Evolutionary conservation across 2,113 vertebrate genomes (phyloP).

Genomic region (Neodontobutis hainanensis): DNA sequence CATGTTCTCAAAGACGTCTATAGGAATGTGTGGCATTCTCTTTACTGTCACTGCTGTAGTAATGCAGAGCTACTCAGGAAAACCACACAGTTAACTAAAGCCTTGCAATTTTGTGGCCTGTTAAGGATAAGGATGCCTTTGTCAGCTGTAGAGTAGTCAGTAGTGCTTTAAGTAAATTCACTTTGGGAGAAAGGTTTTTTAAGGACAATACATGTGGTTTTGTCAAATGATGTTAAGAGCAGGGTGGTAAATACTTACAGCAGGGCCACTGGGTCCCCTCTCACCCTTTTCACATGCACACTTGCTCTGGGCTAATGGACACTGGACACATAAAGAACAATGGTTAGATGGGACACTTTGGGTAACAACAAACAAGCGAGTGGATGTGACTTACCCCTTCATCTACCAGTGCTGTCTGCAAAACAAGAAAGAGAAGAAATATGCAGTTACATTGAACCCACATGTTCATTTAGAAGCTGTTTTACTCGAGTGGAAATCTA

Average conservation of each 20-base stretch:
- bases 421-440: constrained; percentile 33
- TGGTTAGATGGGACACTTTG: constrained; percentile 12
- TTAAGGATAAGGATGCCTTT: constrained; percentile 39
- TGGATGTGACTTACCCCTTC: constrained; percentile 80
- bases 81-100: constrained; percentile 42
- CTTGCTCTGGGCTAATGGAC: constrained; percentile 69
- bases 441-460: constrained; percentile 7
- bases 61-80: constrained; percentile 20
- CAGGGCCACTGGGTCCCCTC: constrained; percentile 80
- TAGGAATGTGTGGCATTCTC: constrained; percentile 51
- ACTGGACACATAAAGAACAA: constrained; percentile 72
- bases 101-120: constrained; percentile 43
- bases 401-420: constrained; percentile 82
- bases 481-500: neutral
- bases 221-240: neutral
- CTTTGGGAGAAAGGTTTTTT: constrained; percentile 18
- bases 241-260: constrained; percentile 79
- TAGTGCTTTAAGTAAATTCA: constrained; percentile 9
- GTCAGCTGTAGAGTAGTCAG: constrained; percentile 24
- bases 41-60: constrained; percentile 55
- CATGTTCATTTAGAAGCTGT: neutral
- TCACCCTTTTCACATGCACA: constrained; percentile 90
- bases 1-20: constrained; percentile 54
- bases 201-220: constrained; percentile 18
- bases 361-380: constrained; percentile 5